Evolutionary conservation across 1,140 invertebrate genomes (phyloP).

Genomic region (Neodiprion virginianus): DNA sequence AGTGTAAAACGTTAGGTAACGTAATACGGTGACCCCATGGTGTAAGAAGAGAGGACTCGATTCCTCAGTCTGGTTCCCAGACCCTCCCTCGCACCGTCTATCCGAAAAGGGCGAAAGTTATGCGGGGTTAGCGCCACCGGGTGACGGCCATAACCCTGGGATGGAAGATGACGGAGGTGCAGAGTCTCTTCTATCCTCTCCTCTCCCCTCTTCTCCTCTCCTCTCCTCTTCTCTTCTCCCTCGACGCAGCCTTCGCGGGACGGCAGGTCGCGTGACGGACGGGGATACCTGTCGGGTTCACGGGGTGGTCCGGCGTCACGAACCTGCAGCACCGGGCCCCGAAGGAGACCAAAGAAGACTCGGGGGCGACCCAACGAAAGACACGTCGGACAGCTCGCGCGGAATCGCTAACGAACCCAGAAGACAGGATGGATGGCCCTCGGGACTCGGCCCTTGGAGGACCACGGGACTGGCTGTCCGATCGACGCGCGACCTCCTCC

Average conservation of each 20-base stretch:
- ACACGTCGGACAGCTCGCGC: conserved; percentile 49
- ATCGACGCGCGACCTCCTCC: conserved; percentile 1
- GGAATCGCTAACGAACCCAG: conserved; percentile 57
- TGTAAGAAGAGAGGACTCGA: not conserved
- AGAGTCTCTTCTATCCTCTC: too few relatives aligned
- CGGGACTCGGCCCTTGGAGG: not conserved
- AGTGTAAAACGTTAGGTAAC: too few relatives aligned
- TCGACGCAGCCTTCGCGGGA: not conserved
- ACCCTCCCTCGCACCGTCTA: not conserved
- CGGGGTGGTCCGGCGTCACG: conserved; percentile 54
- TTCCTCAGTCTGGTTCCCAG: not conserved
- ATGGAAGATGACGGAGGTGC: conserved; percentile 1
- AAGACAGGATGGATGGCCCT: conserved; percentile 55
- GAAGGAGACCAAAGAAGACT: conserved; percentile 23
- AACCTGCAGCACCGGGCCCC: conserved; percentile 22
- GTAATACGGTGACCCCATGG: too few relatives aligned
- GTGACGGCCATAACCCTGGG: conserved; percentile 24
- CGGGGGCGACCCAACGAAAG: conserved; percentile 21
- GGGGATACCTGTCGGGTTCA: conserved; percentile 50
- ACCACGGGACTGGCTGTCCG: not conserved
- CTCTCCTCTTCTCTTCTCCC: too few relatives aligned
- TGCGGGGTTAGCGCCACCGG: conserved; percentile 36
- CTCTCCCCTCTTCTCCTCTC: too few relatives aligned
- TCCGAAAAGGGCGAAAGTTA: conserved; percentile 6
- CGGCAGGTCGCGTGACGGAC: conserved; percentile 52